Conservation (phyloP, 1,140 invertebrate genomes). For the Mamestra configurata region DNA sequence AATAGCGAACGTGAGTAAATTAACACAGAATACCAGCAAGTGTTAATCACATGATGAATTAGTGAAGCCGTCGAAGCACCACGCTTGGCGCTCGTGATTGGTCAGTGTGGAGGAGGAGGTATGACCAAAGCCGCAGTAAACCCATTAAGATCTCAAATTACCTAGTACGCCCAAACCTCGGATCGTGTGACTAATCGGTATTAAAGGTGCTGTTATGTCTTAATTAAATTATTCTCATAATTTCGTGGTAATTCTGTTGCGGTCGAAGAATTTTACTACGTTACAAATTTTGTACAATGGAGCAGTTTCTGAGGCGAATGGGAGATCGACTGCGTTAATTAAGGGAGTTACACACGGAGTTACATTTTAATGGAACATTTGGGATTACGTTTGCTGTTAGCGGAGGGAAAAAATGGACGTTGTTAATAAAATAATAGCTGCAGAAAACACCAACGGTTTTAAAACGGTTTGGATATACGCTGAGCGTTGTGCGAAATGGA, state of each 20-base stretch:
- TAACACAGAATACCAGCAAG: conserved; percentile 70
- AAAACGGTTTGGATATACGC: conserved; percentile 37
- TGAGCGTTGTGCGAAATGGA: conserved; percentile 34
- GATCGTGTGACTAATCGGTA: conserved; percentile 84
- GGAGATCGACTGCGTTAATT: conserved; percentile 77
- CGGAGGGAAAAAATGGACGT: conserved; percentile 35
- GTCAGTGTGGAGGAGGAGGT: conserved; percentile 75
- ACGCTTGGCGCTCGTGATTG: conserved; percentile 72
- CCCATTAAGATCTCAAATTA: conserved; percentile 83
- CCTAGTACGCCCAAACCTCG: conserved; percentile 78
- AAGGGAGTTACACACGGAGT: conserved; percentile 62
- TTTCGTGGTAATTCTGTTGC: conserved; percentile 75
- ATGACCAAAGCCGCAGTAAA: conserved; percentile 75
- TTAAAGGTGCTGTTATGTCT: conserved; percentile 83
- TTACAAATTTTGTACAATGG: conserved; percentile 83
- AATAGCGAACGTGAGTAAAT: conserved; percentile 51
- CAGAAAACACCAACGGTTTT: conserved; percentile 43
- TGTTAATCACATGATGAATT: conserved; percentile 74
- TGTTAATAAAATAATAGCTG: conserved; percentile 43
- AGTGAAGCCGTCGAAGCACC: conserved; percentile 74
- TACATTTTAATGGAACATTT: conserved; percentile 46
- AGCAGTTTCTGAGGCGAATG: conserved; percentile 79
- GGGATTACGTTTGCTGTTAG: conserved; percentile 38
- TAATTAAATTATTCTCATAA: conserved; percentile 86
- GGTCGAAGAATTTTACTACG: conserved; percentile 77